phyloP scores from a whole-genome alignment of 1,140 invertebrate species.

The Drosophila nikananu region DNA sequence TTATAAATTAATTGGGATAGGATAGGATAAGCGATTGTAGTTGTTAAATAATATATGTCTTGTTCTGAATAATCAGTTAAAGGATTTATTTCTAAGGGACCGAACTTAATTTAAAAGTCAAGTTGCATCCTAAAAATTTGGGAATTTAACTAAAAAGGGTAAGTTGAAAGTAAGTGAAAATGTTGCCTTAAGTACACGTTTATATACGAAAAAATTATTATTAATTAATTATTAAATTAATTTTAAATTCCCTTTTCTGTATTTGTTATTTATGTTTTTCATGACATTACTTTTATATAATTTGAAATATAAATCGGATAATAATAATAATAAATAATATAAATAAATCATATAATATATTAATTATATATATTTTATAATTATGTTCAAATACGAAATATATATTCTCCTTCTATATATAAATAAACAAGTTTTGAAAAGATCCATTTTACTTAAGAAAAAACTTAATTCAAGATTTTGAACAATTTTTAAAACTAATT shows the following conservation, averaged over 20 bases:
- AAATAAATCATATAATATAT: too few species aligned
- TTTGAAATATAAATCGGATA: too few species aligned
- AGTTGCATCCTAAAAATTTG: accelerated
- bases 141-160: not conserved
- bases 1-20: not conserved
- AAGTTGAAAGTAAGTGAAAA: not conserved
- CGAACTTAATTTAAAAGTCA: not conserved
- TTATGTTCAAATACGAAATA: too few species aligned
- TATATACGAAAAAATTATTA: not conserved
- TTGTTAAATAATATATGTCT: not conserved
- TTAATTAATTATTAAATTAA: not conserved
- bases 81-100: accelerated
- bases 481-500: too few species aligned
- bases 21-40: not conserved
- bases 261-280: too few species aligned
- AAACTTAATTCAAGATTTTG: not conserved
- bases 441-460: not conserved
- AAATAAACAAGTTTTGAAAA: not conserved
- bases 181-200: not conserved
- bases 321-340: too few species aligned
- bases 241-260: not conserved
- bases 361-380: too few species aligned
- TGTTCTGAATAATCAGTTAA: too few species aligned
- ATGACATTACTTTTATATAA: too few species aligned
- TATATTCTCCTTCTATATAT: too few species aligned